These are phyloP conservation scores for Chrysomela aeneicollis DNA, from an alignment of 2,888 invertebrate species.

Conservation along the genomic window DNA sequence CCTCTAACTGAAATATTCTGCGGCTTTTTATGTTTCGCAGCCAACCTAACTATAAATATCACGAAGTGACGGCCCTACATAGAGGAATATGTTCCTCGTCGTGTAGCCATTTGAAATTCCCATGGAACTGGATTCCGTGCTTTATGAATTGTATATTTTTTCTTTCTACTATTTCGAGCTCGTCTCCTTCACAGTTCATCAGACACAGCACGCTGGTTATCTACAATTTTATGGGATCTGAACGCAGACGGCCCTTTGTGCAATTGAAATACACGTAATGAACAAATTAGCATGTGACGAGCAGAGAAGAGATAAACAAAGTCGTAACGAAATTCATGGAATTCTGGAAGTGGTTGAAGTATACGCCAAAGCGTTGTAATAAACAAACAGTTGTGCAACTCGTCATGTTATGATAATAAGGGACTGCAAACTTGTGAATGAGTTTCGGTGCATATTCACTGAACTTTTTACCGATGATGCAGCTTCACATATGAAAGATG, in stretches of 20 bases:
- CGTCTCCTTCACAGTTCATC: not conserved
- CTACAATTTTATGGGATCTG: not conserved
- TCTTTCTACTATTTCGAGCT: not conserved
- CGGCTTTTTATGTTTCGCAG: not conserved
- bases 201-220: not conserved
- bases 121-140: constrained; percentile 6
- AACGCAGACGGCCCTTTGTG: not conserved
- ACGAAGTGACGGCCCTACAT: constrained; percentile 12
- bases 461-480: too few species aligned
- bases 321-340: not conserved
- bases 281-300: constrained; percentile 1
- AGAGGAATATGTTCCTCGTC: constrained; percentile 14
- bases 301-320: not conserved
- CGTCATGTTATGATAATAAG: not conserved
- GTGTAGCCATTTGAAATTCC: constrained; percentile 17
- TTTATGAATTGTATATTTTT: constrained; percentile 7
- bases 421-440: too few species aligned
- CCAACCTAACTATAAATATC: constrained; percentile 16
- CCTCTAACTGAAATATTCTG: constrained; percentile 16
- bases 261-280: not conserved
- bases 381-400: constrained; percentile 1
- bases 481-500: too few species aligned
- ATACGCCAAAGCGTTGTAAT: not conserved
- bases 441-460: too few species aligned
- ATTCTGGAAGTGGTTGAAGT: not conserved